Conservation (phyloP, 2,113 vertebrate genomes). For the Hippocampus comes region DNA sequence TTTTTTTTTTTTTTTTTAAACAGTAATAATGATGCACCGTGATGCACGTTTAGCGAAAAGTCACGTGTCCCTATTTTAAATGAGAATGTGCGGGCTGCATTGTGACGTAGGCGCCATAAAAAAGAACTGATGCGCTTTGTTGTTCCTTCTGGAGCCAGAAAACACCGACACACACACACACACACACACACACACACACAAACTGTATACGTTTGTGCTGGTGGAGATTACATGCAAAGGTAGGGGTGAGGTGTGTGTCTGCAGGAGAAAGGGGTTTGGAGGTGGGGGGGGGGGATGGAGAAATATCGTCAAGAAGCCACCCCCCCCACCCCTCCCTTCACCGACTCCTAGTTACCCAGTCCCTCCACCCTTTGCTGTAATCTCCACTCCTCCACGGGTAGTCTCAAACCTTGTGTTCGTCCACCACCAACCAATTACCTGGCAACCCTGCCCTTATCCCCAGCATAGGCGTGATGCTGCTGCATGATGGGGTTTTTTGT, state of each 20-base stretch:
- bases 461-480: conserved; percentile 89
- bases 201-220: conserved; percentile 44
- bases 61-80: conserved; percentile 25
- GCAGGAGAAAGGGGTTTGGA: conserved; percentile 23
- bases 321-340: neutral
- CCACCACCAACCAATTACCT: conserved; percentile 89
- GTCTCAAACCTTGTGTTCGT: conserved; percentile 77
- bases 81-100: conserved; percentile 18
- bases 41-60: conserved; percentile 49
- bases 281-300: neutral
- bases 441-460: conserved; percentile 85
- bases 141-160: conserved; percentile 41
- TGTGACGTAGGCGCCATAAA: conserved; percentile 44
- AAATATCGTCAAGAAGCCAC: conserved; percentile 60
- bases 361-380: conserved; percentile 67
- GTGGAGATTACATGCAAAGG: conserved; percentile 62
- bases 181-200: too few relatives aligned
- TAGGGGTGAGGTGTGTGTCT: conserved; percentile 43
- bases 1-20: neutral
- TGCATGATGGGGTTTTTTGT: conserved; percentile 82
- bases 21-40: conserved; percentile 57
- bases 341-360: conserved; percentile 56
- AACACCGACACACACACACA: conserved; percentile 26
- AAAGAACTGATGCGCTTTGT: conserved; percentile 56
- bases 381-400: conserved; percentile 75